These are phyloP conservation scores for Bubo scandiacus DNA, from an alignment of 2,113 vertebrate genomes.

Conservation along the genomic window DNA sequence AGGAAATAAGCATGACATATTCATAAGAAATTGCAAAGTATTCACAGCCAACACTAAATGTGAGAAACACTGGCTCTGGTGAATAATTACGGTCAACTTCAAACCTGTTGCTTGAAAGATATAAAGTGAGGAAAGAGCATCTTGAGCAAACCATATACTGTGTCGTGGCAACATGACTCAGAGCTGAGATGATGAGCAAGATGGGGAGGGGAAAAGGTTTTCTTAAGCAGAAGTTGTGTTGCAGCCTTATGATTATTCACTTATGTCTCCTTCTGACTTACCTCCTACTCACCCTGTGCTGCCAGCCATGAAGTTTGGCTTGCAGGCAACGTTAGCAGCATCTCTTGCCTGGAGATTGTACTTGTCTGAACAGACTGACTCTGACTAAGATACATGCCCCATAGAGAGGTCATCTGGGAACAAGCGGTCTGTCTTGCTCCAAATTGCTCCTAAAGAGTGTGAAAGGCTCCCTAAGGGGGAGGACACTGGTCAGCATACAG, in stretches of 20 bases:
- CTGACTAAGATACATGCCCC: background rate
- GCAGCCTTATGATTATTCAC: background rate
- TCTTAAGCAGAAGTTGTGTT: background rate
- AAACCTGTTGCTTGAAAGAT: background rate
- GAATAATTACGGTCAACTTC: background rate
- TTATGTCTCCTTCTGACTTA: background rate
- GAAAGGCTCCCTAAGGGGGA: background rate
- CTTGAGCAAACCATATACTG: background rate
- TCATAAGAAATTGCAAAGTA: background rate
- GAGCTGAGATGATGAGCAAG: background rate
- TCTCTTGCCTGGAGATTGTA: background rate
- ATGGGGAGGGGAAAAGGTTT: background rate
- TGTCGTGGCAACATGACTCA: background rate
- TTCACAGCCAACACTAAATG: background rate
- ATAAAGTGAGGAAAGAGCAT: background rate
- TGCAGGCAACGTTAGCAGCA: background rate
- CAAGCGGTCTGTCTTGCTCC: background rate
- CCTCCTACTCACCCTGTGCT: background rate
- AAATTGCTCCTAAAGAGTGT: background rate
- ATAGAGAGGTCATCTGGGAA: background rate
- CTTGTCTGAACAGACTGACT: background rate
- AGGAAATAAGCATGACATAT: background rate
- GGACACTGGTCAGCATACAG: rapidly evolving
- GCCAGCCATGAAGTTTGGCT: background rate
- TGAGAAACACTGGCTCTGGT: background rate